Base-by-base conservation (phyloP, 2,113 vertebrate species). In the Brachionichthys hirsutus region DNA sequence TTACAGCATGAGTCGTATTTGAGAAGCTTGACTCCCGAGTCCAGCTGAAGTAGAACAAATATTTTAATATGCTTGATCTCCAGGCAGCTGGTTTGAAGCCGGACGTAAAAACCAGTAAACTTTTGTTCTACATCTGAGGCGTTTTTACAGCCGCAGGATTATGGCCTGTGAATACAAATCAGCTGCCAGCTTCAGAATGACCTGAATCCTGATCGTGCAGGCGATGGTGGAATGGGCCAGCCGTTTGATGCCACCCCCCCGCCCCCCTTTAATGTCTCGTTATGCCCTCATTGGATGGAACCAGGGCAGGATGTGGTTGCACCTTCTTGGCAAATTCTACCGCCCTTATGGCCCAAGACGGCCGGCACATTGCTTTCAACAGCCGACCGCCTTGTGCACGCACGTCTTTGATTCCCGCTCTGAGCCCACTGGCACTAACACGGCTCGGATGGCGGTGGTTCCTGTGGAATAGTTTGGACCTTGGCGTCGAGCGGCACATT, bases 221-320 rank as follows among this genome's bases (percentile, higher is more conserved):
- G n/a, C 24, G 12, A 16, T 20, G 49, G 34, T 41, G 41, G 24
- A 30, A 67, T 30, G 55, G 59, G 59, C 72, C 64, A 58, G 22
- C 46, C 3, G 64, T 86, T 82, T 86, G 71, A 86, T 82, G 48
- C 64, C 50, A 57, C 6, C 54, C 14, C 4, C 49, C 62, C 57
- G 49, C 53, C 44, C 54, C 62, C 57, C 52, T 50, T 41, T 54
- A 48, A 73, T 65, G 60, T 60, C 49, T 80, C 50, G 44, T 20
- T 75, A 58, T 47, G 42, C 58, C 58, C 74, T 73, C 45, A 55
- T 46, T 15, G 59, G 47, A 69, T 62, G 81, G 63, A 75, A 43
- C 6, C 9, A 41, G 61, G 60, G 52, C 76, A 85, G 84, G 88
- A 89, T 89, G 88, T 82, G 85, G 81, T 82, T 41, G 30, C 70